Evolutionary conservation across 2,113 vertebrate species (phyloP).

Genomic region (Falcunculus frontatus): DNA sequence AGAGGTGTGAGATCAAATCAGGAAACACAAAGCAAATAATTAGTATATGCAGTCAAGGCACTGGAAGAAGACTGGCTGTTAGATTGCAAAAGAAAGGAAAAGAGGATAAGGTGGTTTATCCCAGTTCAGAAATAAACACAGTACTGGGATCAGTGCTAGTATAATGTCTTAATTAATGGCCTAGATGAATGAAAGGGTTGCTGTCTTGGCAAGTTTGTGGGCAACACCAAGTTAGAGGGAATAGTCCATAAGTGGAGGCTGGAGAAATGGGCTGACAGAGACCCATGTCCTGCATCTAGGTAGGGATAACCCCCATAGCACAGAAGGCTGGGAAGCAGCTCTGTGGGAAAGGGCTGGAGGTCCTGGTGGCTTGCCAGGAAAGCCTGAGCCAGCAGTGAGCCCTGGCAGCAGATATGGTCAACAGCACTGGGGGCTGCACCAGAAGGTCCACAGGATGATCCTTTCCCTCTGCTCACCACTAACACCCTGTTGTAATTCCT

Average conservation of each 20-base stretch:
- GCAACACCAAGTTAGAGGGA: neutral
- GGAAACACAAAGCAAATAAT: neutral
- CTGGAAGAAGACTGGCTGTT: neutral
- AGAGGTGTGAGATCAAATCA: neutral
- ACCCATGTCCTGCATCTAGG: neutral
- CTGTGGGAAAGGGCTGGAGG: neutral
- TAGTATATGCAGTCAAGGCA: neutral
- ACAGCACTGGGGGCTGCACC: neutral
- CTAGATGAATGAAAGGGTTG: neutral
- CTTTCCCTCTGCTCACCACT: neutral
- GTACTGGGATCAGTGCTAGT: neutral
- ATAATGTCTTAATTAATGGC: neutral
- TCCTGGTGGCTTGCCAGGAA: neutral
- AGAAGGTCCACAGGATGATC: neutral
- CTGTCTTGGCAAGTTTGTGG: neutral
- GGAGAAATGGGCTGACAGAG: neutral
- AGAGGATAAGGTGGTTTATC: neutral
- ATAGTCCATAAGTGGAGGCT: neutral
- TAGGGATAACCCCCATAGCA: neutral
- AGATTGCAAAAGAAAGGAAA: neutral
- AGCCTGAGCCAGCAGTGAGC: neutral
- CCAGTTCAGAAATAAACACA: neutral
- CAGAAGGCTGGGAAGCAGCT: neutral
- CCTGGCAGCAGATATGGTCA: neutral
- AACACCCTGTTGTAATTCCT: neutral